phyloP scores from a whole-genome alignment of 2,888 invertebrate genomes.

The Electrophaes corylata region DNA sequence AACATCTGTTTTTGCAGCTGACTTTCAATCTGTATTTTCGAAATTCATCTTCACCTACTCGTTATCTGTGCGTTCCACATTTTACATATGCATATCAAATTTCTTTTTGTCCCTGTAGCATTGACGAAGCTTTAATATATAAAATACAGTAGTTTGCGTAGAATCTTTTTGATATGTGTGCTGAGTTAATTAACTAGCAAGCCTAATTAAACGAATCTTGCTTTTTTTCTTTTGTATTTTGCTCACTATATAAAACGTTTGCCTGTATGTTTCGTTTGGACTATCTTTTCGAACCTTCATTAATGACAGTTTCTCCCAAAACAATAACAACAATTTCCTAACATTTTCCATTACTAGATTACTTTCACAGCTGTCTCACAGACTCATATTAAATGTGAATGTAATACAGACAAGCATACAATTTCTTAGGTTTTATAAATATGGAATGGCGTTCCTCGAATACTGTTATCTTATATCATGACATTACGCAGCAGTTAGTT shows the following conservation, averaged over 20 bases:
- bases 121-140: slow-evolving; percentile 57
- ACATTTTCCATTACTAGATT: too few species aligned
- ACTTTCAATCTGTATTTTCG: slow-evolving; percentile 29
- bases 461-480: slow-evolving; percentile 12
- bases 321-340: too few species aligned
- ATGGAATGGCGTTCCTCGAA: not conserved
- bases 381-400: too few species aligned
- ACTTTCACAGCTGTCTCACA: not conserved
- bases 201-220: too few species aligned
- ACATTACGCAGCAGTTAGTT: slow-evolving; percentile 17
- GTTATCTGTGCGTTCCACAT: slow-evolving; percentile 36
- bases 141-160: slow-evolving; percentile 42
- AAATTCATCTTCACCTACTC: slow-evolving; percentile 21
- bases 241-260: too few species aligned
- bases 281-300: too few species aligned
- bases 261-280: too few species aligned
- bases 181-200: not conserved
- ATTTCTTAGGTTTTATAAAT: not conserved
- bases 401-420: not conserved
- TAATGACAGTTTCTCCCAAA: too few species aligned
- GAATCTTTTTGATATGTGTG: slow-evolving; percentile 25
- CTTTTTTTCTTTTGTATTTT: too few species aligned
- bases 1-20: slow-evolving; percentile 29
- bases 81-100: slow-evolving; percentile 47
- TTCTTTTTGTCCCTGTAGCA: slow-evolving; percentile 47